Base-by-base conservation (phyloP, 2,113 vertebrate species). In the Coracopsis vasa region DNA sequence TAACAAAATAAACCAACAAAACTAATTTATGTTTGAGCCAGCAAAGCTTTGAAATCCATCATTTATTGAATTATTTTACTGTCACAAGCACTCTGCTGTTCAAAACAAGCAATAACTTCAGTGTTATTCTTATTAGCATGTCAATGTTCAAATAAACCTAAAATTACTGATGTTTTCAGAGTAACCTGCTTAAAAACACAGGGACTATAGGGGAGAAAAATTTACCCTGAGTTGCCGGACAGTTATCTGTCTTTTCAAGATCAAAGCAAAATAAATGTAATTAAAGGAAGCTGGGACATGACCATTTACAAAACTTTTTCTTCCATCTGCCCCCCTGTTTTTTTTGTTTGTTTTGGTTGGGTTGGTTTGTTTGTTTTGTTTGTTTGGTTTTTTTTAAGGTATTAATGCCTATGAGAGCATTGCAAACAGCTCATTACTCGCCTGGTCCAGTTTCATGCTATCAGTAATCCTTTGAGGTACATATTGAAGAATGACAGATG, bases 31-130 rank as follows among this genome's bases (percentile, higher is more conserved):
- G 41, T 29, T 65, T 67, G 33, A 91, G 77, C 60, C 51, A 42
- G 28, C 17, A 64, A 64, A 13, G 65, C 78, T 81, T 78, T 44
- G 78, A 81, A 91, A 86, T 69, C 47, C 61, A 67, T 79, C 39
- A 74, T 47, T 89, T 69, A 29, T 16, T 65, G 39, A 79, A 92
- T 80, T 51, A 64, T 85, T 78, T 75, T 31, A 66, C 31, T 82
- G 62, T 69, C 72, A 42, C 25, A 56, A 80, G 71, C 37, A 56
- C 58, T 80, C 37, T 33, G 45, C 48, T 70, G 41, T 60, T 87
- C 62, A 51, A 73, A 88, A 70, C 73, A 85, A 96, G 73, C 51
- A 65, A 27, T 81, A 96, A 88, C 79, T 82, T 82, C 18, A 86
- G 28, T 12, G n/a, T 65, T 53, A 56, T 7, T 64, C 45, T 84